Percentiles rank a stretch among this genome's conserved stretches.
These are phyloP conservation scores for Tadarida brasiliensis DNA, from an alignment of 2,797 vertebrate genomes.

Conservation along the genomic window DNA sequence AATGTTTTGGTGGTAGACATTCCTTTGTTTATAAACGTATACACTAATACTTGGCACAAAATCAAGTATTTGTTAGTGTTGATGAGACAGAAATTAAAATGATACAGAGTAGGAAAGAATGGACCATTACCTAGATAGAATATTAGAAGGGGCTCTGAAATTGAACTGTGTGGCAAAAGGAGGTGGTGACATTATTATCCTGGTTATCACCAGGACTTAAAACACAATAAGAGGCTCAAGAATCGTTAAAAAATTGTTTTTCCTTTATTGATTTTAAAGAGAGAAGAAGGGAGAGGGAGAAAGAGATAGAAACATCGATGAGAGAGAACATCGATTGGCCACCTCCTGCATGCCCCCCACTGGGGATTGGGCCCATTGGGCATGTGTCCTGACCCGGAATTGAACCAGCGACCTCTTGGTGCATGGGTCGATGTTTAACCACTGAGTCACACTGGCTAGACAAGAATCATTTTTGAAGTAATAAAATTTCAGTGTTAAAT, in stretches of 20 bases:
- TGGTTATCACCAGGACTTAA: background rate
- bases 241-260: background rate
- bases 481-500: background rate
- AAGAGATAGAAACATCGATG: too few species aligned
- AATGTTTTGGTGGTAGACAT: background rate
- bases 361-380: too few species aligned
- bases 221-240: background rate
- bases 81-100: constrained; percentile 28
- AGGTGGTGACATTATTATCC: background rate
- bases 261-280: too few species aligned
- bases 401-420: too few species aligned
- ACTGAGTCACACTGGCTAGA: too few species aligned
- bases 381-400: too few species aligned
- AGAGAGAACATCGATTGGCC: too few species aligned
- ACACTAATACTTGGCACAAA: background rate
- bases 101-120: background rate
- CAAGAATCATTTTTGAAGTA: background rate
- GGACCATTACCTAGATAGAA: background rate
- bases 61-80: background rate
- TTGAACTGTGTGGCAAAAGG: background rate
- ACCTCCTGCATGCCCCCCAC: too few species aligned
- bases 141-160: background rate
- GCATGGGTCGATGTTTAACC: too few species aligned
- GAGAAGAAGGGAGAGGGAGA: too few species aligned
- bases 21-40: background rate